Conservation (phyloP, 2,888 invertebrate species). For the Pediacus dermestoides region DNA sequence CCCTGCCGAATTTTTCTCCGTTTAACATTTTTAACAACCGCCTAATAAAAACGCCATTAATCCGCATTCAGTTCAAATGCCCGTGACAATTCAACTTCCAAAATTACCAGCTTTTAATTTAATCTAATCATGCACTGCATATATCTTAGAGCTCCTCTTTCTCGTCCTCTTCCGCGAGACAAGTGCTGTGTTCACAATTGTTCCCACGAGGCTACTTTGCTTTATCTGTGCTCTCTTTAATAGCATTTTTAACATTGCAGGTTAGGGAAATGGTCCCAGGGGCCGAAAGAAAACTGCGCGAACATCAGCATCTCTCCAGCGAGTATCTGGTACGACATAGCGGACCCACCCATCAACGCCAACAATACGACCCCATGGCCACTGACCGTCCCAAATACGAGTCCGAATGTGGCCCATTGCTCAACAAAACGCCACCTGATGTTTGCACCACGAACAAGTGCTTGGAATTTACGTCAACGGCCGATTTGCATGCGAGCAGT, state of each 20-base stretch:
- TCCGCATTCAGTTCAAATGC: no score
- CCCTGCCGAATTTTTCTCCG: no score
- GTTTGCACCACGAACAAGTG: constrained; percentile 50
- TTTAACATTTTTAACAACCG: no score
- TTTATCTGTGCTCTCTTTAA: constrained; percentile 1
- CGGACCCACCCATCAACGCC: constrained; percentile 25
- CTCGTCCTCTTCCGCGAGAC: no score
- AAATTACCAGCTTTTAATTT: constrained; percentile 1
- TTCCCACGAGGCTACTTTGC: neutral
- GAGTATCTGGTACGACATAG: constrained; percentile 52
- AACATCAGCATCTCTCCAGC: constrained; percentile 54
- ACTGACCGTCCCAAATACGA: constrained; percentile 40
- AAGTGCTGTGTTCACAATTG: constrained; percentile 1
- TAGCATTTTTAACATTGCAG: constrained; percentile 37
- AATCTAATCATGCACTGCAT: neutral
- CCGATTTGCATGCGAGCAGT: constrained; percentile 25
- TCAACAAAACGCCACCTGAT: constrained; percentile 51
- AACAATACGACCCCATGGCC: constrained; percentile 39
- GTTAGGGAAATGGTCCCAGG: constrained; percentile 61
- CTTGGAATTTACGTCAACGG: constrained; percentile 36
- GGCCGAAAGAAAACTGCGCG: constrained; percentile 56
- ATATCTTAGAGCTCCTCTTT: neutral
- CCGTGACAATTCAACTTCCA: no score
- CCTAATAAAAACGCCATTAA: no score
- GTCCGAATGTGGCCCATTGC: constrained; percentile 46